These are phyloP conservation scores for Sinopyrophorus schimmeli DNA, from an alignment of 2,888 invertebrate genomes.

Conservation along the genomic window DNA sequence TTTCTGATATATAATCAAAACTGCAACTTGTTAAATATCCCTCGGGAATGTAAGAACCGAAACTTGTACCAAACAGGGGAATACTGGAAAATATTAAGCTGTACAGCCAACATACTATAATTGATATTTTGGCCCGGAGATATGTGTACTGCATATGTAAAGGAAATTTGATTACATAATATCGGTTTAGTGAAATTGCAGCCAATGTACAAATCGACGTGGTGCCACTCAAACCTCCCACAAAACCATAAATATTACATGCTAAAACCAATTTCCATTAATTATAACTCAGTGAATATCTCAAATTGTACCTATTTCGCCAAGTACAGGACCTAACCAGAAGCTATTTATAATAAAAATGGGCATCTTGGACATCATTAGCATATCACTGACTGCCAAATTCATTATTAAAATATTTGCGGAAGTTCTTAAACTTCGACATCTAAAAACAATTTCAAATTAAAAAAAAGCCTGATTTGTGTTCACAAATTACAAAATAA, in stretches of 20 bases:
- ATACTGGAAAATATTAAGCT: slow-evolving; percentile 69
- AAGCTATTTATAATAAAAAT: slow-evolving; percentile 76
- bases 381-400: slow-evolving; percentile 73
- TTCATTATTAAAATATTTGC: slow-evolving; percentile 76
- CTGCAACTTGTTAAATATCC: slow-evolving; percentile 84
- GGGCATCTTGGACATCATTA: slow-evolving; percentile 73
- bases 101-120: slow-evolving; percentile 73
- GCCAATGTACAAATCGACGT: slow-evolving; percentile 80
- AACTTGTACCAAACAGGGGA: slow-evolving; percentile 71
- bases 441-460: slow-evolving; percentile 58
- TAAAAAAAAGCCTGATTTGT: slow-evolving; percentile 3
- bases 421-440: slow-evolving; percentile 70
- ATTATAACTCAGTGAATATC: background rate
- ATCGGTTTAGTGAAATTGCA: slow-evolving; percentile 80
- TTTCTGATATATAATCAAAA: slow-evolving; percentile 80
- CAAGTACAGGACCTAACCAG: slow-evolving; percentile 71
- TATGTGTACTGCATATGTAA: slow-evolving; percentile 68
- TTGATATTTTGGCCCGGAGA: slow-evolving; percentile 63
- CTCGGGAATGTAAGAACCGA: slow-evolving; percentile 79
- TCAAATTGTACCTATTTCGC: slow-evolving; percentile 64
- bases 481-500: background rate
- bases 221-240: slow-evolving; percentile 80
- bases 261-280: slow-evolving; percentile 41
- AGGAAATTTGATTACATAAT: slow-evolving; percentile 79
- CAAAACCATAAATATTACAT: slow-evolving; percentile 76